These are phyloP conservation scores for Trypoxylon attenuatum DNA, from an alignment of 2,888 invertebrate species.

Conservation along the genomic window DNA sequence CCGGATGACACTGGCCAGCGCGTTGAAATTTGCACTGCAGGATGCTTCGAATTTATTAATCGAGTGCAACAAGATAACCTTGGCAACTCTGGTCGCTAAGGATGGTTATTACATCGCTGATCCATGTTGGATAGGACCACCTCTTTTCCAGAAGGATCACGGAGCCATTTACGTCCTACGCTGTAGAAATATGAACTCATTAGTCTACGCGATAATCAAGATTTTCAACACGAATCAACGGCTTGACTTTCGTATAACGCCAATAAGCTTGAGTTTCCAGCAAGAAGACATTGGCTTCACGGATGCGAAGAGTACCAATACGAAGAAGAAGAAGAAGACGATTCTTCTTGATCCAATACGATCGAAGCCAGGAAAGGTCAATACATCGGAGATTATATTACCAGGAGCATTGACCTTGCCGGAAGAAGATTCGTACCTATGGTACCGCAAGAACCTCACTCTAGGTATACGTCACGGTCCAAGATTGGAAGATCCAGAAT, in stretches of 20 bases:
- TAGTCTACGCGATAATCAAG: constrained; percentile 65
- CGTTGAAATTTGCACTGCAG: constrained; percentile 49
- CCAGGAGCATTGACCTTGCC: constrained; percentile 52
- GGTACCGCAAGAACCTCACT: constrained; percentile 51
- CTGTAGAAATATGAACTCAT: constrained; percentile 60
- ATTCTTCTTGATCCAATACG: constrained; percentile 51
- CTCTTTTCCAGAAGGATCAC: constrained; percentile 61
- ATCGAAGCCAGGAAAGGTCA: constrained; percentile 48
- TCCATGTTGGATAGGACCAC: constrained; percentile 68
- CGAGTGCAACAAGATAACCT: constrained; percentile 60
- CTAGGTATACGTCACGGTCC: constrained; percentile 43
- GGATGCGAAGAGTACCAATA: background rate
- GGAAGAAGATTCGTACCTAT: constrained; percentile 53
- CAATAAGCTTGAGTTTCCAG: constrained; percentile 53
- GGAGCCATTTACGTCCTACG: constrained; percentile 68
- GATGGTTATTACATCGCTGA: constrained; percentile 66
- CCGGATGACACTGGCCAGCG: constrained; percentile 47
- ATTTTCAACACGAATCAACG: constrained; percentile 67
- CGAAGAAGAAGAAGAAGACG: constrained; percentile 41
- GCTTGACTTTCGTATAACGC: constrained; percentile 60
- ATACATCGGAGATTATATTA: constrained; percentile 27
- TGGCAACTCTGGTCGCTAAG: constrained; percentile 55
- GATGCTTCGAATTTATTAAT: constrained; percentile 58
- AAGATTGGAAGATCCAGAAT: constrained; percentile 49
- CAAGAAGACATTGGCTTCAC: constrained; percentile 36